phyloP scores from a whole-genome alignment of 2,888 invertebrate genomes.

The Ctenicera cuprea region DNA sequence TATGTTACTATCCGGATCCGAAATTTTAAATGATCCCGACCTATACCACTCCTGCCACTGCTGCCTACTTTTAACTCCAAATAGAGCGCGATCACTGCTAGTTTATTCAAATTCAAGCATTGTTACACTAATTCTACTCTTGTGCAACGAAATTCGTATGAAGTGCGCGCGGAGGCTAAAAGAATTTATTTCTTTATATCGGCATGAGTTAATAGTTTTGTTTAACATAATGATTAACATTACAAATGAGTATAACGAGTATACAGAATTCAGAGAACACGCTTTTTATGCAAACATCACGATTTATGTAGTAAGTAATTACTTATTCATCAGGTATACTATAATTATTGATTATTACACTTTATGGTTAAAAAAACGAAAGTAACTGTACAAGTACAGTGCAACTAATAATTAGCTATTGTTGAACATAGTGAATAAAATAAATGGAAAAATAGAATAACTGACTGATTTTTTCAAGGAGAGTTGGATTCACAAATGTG shows the following conservation, averaged over 20 bases:
- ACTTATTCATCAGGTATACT: slow-evolving; percentile 12
- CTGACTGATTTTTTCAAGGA: slow-evolving; percentile 20
- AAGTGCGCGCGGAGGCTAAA: not conserved
- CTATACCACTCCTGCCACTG: slow-evolving; percentile 55
- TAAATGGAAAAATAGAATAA: not conserved
- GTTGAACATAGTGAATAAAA: slow-evolving; percentile 6
- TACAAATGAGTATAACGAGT: slow-evolving; percentile 13
- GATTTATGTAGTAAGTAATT: slow-evolving; percentile 25
- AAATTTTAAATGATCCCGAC: slow-evolving; percentile 54
- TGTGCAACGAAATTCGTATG: slow-evolving; percentile 1
- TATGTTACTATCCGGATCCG: slow-evolving; percentile 58
- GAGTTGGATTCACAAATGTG: slow-evolving; percentile 12
- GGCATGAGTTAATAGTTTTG: slow-evolving; percentile 18
- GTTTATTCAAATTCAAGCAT: slow-evolving; percentile 1
- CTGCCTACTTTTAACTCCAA: slow-evolving; percentile 37
- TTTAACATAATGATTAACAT: slow-evolving; percentile 16
- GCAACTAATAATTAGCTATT: slow-evolving; percentile 7
- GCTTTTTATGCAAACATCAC: slow-evolving; percentile 17
- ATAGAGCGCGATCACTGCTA: slow-evolving; percentile 48
- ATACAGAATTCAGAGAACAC: slow-evolving; percentile 20
- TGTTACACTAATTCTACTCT: not conserved
- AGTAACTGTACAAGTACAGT: slow-evolving; percentile 10
- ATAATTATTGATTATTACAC: slow-evolving; percentile 29
- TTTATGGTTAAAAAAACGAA: not conserved
- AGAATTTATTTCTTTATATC: slow-evolving; percentile 5